Percentiles rank a stretch among this genome's conserved stretches.
Evolutionary conservation across 2,113 vertebrate species (phyloP).

Genomic region (Clarias macrocephalus): DNA sequence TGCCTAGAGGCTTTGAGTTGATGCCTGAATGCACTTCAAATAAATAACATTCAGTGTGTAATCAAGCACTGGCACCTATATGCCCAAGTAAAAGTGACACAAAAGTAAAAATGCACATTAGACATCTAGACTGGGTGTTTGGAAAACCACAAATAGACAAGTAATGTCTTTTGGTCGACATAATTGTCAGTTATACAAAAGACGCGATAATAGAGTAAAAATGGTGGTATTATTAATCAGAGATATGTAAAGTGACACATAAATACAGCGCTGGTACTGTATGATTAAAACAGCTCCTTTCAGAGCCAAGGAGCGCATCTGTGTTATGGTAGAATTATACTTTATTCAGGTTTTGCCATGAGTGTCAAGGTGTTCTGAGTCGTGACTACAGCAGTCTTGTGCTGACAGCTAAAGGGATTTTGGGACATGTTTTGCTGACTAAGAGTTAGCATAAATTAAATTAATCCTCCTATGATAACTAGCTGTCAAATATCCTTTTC

Average conservation of each 20-base stretch:
- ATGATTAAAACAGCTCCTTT: background rate
- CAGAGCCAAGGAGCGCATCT: background rate
- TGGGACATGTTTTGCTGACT: background rate
- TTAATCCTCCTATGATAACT: background rate
- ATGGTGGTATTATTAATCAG: background rate
- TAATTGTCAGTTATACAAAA: background rate
- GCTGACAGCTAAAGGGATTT: background rate
- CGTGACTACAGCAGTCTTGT: background rate
- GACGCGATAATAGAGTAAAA: background rate
- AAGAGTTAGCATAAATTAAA: background rate
- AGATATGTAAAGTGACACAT: background rate
- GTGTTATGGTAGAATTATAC: background rate
- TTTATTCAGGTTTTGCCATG: background rate
- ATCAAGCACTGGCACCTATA: background rate
- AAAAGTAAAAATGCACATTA: too few relatives aligned
- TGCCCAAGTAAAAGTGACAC: background rate
- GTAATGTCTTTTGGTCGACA: background rate
- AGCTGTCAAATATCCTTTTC: background rate
- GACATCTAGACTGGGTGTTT: too few relatives aligned
- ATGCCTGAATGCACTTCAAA: conserved; percentile 2
- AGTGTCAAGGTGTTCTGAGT: background rate
- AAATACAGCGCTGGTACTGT: background rate
- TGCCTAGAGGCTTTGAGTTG: background rate
- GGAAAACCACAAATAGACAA: background rate
- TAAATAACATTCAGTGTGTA: background rate